Conservation (phyloP, 2,113 vertebrate species). For the Tetrax tetrax region DNA sequence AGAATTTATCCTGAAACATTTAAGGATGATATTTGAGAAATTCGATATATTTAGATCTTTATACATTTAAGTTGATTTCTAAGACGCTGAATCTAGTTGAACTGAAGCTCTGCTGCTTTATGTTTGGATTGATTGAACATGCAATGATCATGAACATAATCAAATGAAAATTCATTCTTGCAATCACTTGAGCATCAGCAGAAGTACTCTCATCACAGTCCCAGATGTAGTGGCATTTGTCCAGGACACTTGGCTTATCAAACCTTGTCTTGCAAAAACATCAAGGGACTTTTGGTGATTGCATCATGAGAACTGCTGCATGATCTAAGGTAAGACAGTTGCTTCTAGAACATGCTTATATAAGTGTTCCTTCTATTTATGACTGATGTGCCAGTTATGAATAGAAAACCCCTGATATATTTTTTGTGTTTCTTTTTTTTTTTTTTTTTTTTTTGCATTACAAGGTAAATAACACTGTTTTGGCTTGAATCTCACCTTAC, state of each 20-base stretch:
- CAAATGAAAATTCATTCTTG: background rate
- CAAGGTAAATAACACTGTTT: background rate
- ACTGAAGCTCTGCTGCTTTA: background rate
- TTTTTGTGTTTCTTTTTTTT: background rate
- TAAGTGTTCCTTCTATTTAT: background rate
- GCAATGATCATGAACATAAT: background rate
- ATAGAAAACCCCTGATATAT: background rate
- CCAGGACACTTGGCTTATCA: background rate
- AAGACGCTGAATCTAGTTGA: background rate
- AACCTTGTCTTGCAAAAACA: background rate
- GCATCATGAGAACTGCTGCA: background rate
- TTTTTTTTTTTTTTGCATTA: background rate
- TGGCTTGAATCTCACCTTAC: conserved; percentile 31
- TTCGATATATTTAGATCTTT: background rate
- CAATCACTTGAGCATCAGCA: conserved; percentile 13
- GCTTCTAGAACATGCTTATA: background rate
- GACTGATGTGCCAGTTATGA: background rate
- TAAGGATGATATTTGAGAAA: background rate
- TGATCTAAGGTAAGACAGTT: background rate
- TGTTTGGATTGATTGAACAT: background rate
- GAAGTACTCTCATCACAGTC: background rate
- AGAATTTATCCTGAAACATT: background rate
- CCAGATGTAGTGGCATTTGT: conserved; percentile 21
- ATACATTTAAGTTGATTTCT: background rate
- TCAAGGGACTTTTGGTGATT: background rate